These are phyloP conservation scores for Epinephelus malabaricus DNA, from an alignment of 2,797 vertebrate genomes.

Conservation along the genomic window DNA sequence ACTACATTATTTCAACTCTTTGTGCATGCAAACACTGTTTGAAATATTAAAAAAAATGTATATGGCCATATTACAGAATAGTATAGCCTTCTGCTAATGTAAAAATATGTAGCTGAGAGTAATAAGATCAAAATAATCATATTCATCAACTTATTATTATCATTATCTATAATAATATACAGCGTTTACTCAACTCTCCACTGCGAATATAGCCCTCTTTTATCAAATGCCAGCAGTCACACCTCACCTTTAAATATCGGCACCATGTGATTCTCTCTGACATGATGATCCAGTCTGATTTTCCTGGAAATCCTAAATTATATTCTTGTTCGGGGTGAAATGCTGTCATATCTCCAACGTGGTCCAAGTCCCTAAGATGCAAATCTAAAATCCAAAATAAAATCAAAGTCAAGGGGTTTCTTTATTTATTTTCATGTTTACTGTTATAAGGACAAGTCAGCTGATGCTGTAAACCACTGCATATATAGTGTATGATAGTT, in stretches of 20 bases:
- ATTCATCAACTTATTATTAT: too few relatives aligned
- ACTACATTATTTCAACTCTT: too few relatives aligned
- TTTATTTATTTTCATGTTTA: not conserved
- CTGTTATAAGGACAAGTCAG: not conserved
- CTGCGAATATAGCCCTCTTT: conserved; percentile 23
- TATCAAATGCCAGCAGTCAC: conserved; percentile 42
- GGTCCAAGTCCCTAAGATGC: not conserved
- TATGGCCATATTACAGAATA: too few relatives aligned
- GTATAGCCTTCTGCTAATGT: too few relatives aligned
- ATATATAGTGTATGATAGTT: not conserved
- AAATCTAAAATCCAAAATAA: not conserved
- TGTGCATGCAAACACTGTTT: too few relatives aligned
- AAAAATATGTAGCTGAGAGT: too few relatives aligned
- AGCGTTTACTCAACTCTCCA: not conserved
- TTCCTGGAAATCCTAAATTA: conserved; percentile 27
- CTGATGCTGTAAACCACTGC: not conserved
- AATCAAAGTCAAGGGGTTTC: not conserved
- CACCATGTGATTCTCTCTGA: conserved; percentile 13
- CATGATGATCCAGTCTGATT: not conserved
- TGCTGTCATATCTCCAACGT: not conserved
- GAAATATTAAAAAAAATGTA: too few relatives aligned
- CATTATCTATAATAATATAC: too few relatives aligned
- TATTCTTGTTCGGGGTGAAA: conserved; percentile 1
- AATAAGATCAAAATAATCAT: too few relatives aligned
- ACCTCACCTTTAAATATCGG: conserved; percentile 33